Conservation (phyloP, 2,797 vertebrate species). For the Jordanella pulchra region DNA sequence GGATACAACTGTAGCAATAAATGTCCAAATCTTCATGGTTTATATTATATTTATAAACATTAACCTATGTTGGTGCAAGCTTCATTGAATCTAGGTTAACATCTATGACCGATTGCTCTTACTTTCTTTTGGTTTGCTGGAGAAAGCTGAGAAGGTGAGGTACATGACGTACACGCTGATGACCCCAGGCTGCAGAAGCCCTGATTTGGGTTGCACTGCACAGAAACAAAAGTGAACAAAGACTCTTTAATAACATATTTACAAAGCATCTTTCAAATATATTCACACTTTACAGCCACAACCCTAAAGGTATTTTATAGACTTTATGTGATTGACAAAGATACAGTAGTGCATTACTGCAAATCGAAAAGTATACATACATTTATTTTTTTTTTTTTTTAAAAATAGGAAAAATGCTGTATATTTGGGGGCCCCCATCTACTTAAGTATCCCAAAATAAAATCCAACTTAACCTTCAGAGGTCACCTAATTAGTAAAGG, state of each 20-base stretch:
- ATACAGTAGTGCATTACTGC: background rate
- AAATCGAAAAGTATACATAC: background rate
- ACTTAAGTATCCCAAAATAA: background rate
- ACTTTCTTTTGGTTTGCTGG: constrained; percentile 95
- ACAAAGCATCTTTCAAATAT: background rate
- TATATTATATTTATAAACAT: background rate
- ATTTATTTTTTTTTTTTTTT: too few relatives aligned
- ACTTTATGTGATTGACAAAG: background rate
- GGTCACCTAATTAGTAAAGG: background rate
- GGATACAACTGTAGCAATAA: background rate
- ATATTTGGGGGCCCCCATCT: background rate
- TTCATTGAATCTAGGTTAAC: background rate
- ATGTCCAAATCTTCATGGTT: background rate
- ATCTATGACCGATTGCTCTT: constrained; percentile 60
- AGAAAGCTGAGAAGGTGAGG: constrained; percentile 95
- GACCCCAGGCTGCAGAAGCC: constrained; percentile 91
- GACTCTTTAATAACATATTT: background rate
- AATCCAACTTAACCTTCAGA: background rate
- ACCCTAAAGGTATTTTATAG: background rate
- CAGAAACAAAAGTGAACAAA: constrained; percentile 23
- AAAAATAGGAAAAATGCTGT: background rate
- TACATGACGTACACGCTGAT: constrained; percentile 98
- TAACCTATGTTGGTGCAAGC: background rate
- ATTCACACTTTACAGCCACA: background rate
- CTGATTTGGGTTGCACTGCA: constrained; percentile 92